Evolutionary conservation across 2,888 invertebrate genomes (phyloP).

Genomic region (Lasioglossum pauxillum): DNA sequence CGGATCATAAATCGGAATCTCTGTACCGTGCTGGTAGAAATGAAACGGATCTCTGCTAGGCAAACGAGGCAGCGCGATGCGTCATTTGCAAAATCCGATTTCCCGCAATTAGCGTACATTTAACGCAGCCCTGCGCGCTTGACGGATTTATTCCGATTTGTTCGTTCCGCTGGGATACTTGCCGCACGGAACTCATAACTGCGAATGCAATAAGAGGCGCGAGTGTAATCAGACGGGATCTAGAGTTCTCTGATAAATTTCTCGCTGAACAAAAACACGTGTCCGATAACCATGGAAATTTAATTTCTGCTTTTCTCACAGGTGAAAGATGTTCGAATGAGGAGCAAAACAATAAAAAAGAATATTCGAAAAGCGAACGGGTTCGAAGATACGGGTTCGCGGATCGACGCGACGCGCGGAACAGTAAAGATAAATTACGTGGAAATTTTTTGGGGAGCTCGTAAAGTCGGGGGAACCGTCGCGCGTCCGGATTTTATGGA

Average conservation of each 20-base stretch:
- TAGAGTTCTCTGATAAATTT: no score
- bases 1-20: slow-evolving; percentile 17
- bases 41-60: slow-evolving; percentile 2
- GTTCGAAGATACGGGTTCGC: not conserved
- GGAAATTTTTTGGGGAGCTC: slow-evolving; percentile 22
- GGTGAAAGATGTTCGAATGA: not conserved
- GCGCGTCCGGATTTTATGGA: slow-evolving; percentile 19
- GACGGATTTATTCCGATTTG: not conserved
- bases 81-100: slow-evolving; percentile 16
- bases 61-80: slow-evolving; percentile 11
- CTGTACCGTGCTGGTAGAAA: not conserved
- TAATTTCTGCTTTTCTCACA: not conserved
- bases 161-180: not conserved
- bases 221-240: not conserved
- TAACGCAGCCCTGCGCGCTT: not conserved
- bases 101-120: slow-evolving; percentile 26
- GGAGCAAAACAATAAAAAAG: not conserved
- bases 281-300: not conserved
- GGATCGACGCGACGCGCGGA: not conserved
- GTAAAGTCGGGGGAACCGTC: slow-evolving; percentile 18
- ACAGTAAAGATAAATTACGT: slow-evolving; percentile 19
- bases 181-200: not conserved
- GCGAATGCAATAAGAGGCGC: not conserved
- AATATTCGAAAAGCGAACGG: not conserved
- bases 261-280: not conserved